Conservation (phyloP, 2,113 vertebrate genomes). For the Catagonus wagneri region DNA sequence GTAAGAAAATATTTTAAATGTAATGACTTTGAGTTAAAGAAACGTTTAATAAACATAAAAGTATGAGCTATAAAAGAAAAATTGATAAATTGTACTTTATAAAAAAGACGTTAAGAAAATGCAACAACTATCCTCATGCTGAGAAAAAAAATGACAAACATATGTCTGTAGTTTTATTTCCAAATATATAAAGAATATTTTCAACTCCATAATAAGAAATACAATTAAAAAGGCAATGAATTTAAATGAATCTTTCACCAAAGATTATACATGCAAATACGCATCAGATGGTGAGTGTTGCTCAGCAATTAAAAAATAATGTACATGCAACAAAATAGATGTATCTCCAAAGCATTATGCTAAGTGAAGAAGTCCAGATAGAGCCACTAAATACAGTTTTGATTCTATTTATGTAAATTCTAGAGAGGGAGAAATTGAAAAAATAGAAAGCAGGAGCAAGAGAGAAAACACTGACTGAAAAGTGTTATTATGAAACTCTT, state of each 20-base stretch:
- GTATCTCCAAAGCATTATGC: neutral
- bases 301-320: neutral
- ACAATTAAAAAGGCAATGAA: neutral
- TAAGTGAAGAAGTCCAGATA: neutral
- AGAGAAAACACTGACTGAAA: neutral
- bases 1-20: neutral
- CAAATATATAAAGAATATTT: neutral
- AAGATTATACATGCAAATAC: neutral
- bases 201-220: neutral
- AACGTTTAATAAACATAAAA: neutral
- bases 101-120: constrained; percentile 11
- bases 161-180: neutral
- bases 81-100: neutral
- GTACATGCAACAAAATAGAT: neutral
- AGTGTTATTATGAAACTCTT: neutral
- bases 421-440: neutral
- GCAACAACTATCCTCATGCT: neutral
- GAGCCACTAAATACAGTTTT: neutral
- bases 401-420: neutral
- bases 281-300: neutral
- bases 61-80: neutral
- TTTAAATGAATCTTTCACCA: neutral
- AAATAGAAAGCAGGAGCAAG: neutral
- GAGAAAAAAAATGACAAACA: neutral
- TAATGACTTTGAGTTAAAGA: neutral